Evolutionary conservation across 1,140 invertebrate genomes (phyloP).

Genomic region (Mylabris phalerata): DNA sequence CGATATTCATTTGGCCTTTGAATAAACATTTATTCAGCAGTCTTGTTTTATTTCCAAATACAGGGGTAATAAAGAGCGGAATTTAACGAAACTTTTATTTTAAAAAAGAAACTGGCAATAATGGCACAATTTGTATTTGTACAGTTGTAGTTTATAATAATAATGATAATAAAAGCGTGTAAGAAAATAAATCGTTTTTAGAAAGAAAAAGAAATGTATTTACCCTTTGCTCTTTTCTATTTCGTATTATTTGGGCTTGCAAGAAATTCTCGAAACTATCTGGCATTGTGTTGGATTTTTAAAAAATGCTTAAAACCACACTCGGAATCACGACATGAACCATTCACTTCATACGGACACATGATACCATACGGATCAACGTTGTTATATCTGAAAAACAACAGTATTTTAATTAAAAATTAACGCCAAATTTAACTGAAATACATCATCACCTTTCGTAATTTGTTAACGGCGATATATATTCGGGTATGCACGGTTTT

Average conservation of each 20-base stretch:
- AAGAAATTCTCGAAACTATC: too few species aligned
- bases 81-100: too few species aligned
- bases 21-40: neutral
- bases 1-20: neutral
- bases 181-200: too few species aligned
- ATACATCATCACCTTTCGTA: conserved; percentile 15
- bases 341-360: conserved; percentile 32
- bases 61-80: too few species aligned
- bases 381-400: conserved; percentile 19
- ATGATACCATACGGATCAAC: conserved; percentile 25
- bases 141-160: neutral
- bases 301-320: conserved; percentile 29
- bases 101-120: neutral
- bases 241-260: too few species aligned
- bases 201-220: too few species aligned
- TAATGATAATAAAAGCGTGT: too few species aligned
- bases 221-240: too few species aligned
- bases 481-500: conserved; percentile 14
- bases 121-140: neutral
- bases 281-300: neutral
- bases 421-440: neutral
- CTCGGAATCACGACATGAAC: conserved; percentile 29
- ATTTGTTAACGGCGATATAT: conserved; percentile 21
- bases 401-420: neutral
- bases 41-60: neutral